These are phyloP conservation scores for Caenorhabditis imperialis DNA, from an alignment of 2,888 invertebrate genomes.

Conservation along the genomic window DNA sequence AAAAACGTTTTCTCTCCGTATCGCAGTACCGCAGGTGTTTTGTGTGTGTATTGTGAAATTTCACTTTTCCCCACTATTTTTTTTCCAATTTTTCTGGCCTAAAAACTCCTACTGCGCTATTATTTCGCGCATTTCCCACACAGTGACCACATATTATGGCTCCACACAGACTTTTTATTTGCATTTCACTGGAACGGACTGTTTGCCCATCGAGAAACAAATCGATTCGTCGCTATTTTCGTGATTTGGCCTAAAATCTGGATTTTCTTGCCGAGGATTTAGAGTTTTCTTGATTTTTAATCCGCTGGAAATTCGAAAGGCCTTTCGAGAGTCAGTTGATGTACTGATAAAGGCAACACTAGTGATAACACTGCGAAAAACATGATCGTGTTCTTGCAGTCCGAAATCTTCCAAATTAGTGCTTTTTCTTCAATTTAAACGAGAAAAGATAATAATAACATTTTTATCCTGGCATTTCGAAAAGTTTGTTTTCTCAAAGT, in stretches of 20 bases:
- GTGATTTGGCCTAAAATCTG: not conserved
- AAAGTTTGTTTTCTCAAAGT: too few species aligned
- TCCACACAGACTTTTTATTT: conserved; percentile 1
- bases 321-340: too few species aligned
- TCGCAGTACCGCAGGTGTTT: too few species aligned
- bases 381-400: too few species aligned
- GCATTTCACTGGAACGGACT: not conserved
- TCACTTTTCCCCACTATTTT: conserved; percentile 8
- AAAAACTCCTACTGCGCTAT: conserved; percentile 1
- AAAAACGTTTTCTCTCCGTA: conserved; percentile 6
- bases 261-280: too few species aligned
- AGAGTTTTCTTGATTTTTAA: not conserved
- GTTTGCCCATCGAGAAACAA: conserved; percentile 1
- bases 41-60: too few species aligned
- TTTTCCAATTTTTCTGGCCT: not conserved
- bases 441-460: too few species aligned
- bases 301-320: not conserved
- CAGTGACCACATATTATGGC: not conserved
- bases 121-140: not conserved
- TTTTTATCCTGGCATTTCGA: too few species aligned
- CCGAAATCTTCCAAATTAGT: too few species aligned
- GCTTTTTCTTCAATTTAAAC: too few species aligned
- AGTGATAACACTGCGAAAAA: too few species aligned
- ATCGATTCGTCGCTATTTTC: conserved; percentile 7
- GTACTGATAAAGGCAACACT: too few species aligned